Percentiles rank a stretch among this genome's conserved stretches.
These are phyloP conservation scores for Thalassophryne amazonica DNA, from an alignment of 2,797 vertebrate genomes.

Conservation along the genomic window DNA sequence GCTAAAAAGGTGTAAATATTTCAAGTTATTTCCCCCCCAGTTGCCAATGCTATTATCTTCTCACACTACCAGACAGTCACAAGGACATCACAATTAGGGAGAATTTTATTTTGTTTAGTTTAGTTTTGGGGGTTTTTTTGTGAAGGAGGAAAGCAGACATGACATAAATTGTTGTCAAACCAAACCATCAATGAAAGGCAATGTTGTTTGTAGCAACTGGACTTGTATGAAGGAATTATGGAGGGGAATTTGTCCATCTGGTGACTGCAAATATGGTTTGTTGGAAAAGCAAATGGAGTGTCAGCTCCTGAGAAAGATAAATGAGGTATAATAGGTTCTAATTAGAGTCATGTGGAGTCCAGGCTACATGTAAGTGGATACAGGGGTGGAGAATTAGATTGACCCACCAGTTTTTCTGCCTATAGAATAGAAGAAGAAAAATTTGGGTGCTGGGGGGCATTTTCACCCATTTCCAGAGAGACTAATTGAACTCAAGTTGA, in stretches of 20 bases:
- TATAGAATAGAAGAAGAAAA: too few species aligned
- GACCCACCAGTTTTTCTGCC: too few species aligned
- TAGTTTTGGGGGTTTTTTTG: too few species aligned
- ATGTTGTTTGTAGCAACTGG: slow-evolving; percentile 40
- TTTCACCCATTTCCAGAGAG: too few species aligned
- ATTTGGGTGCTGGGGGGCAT: too few species aligned
- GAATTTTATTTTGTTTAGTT: too few species aligned
- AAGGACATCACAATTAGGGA: too few species aligned
- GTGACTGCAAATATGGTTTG: slow-evolving; percentile 23
- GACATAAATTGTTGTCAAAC: slow-evolving; percentile 38
- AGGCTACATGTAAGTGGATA: slow-evolving; percentile 65
- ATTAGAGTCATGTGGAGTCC: slow-evolving; percentile 76
- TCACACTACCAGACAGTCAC: slow-evolving; percentile 26
- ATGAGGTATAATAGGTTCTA: slow-evolving; percentile 75
- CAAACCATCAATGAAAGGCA: slow-evolving; percentile 35
- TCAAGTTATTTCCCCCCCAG: slow-evolving; percentile 8
- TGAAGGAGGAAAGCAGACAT: slow-evolving; percentile 6
- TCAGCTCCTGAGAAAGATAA: slow-evolving; percentile 71
- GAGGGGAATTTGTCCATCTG: slow-evolving; percentile 44
- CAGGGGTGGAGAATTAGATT: slow-evolving; percentile 46
- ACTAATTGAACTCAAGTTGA: too few species aligned
- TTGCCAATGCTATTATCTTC: slow-evolving; percentile 37
- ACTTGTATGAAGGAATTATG: slow-evolving; percentile 31
- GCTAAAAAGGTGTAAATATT: slow-evolving; percentile 24
- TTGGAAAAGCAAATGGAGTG: slow-evolving; percentile 73